Evolutionary conservation across 2,113 vertebrate species (phyloP).

Genomic region (Cathartes aura): DNA sequence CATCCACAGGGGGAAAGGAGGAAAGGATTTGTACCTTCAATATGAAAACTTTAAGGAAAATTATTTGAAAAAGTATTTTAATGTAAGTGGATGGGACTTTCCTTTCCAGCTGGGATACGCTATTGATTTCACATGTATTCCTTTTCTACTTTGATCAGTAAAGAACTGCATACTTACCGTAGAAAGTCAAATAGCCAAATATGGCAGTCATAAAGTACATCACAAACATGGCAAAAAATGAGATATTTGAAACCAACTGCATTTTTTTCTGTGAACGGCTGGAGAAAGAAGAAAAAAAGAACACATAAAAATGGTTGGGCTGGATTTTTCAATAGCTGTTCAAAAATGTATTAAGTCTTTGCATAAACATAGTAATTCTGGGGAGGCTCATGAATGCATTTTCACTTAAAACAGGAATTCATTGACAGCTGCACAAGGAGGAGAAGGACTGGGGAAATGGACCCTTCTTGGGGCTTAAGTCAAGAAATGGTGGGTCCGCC

Average conservation of each 20-base stretch:
- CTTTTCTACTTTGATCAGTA: neutral
- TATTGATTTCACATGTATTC: slow-evolving; percentile 7
- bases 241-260: slow-evolving; percentile 84
- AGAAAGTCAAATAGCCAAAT: slow-evolving; percentile 87
- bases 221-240: slow-evolving; percentile 84
- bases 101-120: neutral
- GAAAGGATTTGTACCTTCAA: neutral
- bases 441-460: neutral
- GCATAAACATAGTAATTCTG: neutral
- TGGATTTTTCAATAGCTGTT: slow-evolving; percentile 18
- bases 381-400: neutral
- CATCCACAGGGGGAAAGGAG: neutral
- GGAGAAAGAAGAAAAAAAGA: slow-evolving; percentile 42
- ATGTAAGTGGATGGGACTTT: neutral
- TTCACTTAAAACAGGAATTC: slow-evolving; percentile 19
- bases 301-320: neutral
- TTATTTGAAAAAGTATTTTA: neutral
- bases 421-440: neutral
- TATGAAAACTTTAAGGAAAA: neutral
- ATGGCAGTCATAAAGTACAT: slow-evolving; percentile 86
- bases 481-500: neutral
- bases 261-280: slow-evolving; percentile 84
- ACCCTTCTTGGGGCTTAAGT: neutral
- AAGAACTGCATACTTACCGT: slow-evolving; percentile 75
- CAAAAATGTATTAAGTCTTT: slow-evolving; percentile 4